Conservation (phyloP, 2,888 invertebrate genomes). For the Coleophora deauratella region DNA sequence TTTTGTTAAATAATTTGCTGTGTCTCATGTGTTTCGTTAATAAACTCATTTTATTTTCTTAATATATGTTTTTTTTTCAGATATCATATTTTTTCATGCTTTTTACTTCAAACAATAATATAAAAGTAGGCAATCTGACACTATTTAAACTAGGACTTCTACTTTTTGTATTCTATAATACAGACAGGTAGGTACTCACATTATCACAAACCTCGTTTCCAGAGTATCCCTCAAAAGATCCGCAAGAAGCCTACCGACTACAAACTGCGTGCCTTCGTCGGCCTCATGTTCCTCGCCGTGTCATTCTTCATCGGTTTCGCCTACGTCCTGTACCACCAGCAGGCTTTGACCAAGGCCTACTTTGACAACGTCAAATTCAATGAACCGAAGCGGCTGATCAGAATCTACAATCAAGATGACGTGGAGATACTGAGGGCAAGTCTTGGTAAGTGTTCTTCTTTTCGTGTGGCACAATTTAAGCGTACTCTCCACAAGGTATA, state of each 20-base stretch:
- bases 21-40: too few relatives aligned
- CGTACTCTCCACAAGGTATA: too few relatives aligned
- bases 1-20: too few relatives aligned
- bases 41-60: too few relatives aligned
- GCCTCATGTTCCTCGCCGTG: slow-evolving; percentile 85
- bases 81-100: too few relatives aligned
- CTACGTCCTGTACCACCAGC: slow-evolving; percentile 87
- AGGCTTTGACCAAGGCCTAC: slow-evolving; percentile 86
- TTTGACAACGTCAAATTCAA: slow-evolving; percentile 90
- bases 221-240: slow-evolving; percentile 84
- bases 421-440: slow-evolving; percentile 80
- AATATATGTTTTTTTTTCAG: too few relatives aligned
- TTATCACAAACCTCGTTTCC: slow-evolving; percentile 23
- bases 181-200: too few relatives aligned
- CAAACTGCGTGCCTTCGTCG: slow-evolving; percentile 87
- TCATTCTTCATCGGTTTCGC: slow-evolving; percentile 88
- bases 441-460: slow-evolving; percentile 69
- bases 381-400: slow-evolving; percentile 81
- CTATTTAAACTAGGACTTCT: too few relatives aligned
- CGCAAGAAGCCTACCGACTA: slow-evolving; percentile 84
- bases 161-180: too few relatives aligned
- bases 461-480: too few relatives aligned
- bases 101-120: too few relatives aligned
- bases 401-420: slow-evolving; percentile 81
- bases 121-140: too few relatives aligned